Conservation (phyloP, 1,140 invertebrate species). For the Neodiprion fabricii region DNA sequence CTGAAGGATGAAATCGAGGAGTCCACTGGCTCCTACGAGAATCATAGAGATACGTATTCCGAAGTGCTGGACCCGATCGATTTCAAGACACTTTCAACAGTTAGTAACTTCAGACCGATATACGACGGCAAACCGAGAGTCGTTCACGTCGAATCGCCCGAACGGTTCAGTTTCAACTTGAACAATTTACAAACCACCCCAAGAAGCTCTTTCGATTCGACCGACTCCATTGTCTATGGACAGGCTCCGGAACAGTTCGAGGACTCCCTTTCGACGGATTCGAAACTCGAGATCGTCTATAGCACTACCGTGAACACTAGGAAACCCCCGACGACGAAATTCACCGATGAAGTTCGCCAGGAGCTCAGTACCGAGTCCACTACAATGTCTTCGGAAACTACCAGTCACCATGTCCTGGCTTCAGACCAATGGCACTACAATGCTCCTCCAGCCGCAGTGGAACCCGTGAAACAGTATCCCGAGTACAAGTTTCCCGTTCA, state of each 20-base stretch:
- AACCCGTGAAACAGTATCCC: background rate
- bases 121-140: background rate
- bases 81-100: slow-evolving; percentile 4
- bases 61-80: slow-evolving; percentile 29
- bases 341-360: background rate
- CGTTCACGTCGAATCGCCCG: slow-evolving; percentile 30
- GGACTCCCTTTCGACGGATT: slow-evolving; percentile 27
- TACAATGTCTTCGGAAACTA: slow-evolving; percentile 25
- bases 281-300: slow-evolving; percentile 41
- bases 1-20: slow-evolving; percentile 29
- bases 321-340: slow-evolving; percentile 21
- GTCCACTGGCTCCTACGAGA: slow-evolving; percentile 35
- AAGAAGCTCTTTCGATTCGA: background rate
- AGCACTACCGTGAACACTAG: slow-evolving; percentile 39
- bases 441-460: slow-evolving; percentile 34
- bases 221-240: background rate
- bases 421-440: slow-evolving; percentile 52
- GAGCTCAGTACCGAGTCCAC: slow-evolving; percentile 9
- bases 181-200: slow-evolving; percentile 31
- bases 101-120: slow-evolving; percentile 24
- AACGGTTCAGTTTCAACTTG: slow-evolving; percentile 51
- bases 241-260: background rate
- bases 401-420: slow-evolving; percentile 31
- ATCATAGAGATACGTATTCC: slow-evolving; percentile 38
- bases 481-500: background rate